Evolutionary conservation across 2,888 invertebrate genomes (phyloP).

Genomic region (Amiota communis): DNA sequence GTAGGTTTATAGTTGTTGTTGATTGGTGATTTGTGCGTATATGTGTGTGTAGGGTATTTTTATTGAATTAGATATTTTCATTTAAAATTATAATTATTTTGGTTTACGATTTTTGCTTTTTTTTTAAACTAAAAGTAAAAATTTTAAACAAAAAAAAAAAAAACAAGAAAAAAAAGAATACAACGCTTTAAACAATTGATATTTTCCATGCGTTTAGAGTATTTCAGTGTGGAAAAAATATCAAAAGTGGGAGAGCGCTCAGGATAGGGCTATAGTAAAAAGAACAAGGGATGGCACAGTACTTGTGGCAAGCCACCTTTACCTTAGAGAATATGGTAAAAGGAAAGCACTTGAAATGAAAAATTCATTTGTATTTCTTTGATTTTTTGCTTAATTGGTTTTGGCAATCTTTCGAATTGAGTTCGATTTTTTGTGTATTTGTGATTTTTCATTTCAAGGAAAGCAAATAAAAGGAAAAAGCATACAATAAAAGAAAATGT

Average conservation of each 20-base stretch:
- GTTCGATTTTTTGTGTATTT: neutral
- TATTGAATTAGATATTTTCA: slow-evolving; percentile 44
- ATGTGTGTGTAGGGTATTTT: slow-evolving; percentile 27
- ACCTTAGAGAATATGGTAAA: neutral
- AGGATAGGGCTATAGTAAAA: neutral
- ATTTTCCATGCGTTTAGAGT: slow-evolving; percentile 67
- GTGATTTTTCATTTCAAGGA: neutral
- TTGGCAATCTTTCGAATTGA: neutral
- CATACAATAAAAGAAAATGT: too few species aligned
- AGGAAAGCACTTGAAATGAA: neutral
- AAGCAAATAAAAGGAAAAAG: neutral
- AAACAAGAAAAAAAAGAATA: slow-evolving; percentile 53
- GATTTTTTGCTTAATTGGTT: neutral
- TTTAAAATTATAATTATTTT: slow-evolving; percentile 63
- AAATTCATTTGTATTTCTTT: neutral
- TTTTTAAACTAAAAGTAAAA: slow-evolving; percentile 67
- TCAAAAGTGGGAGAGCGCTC: slow-evolving; percentile 44
- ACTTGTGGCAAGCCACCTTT: too few species aligned
- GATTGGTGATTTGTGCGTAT: neutral
- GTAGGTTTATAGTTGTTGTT: neutral
- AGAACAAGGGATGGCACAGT: slow-evolving; percentile 2
- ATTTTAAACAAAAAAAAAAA: slow-evolving; percentile 52
- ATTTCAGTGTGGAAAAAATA: slow-evolving; percentile 62
- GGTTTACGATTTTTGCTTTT: slow-evolving; percentile 55
- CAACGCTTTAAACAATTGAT: slow-evolving; percentile 67